Percentiles rank a stretch among this genome's conserved stretches.
These are phyloP conservation scores for Scarus forsteni DNA, from an alignment of 2,797 vertebrate species.

Conservation along the genomic window DNA sequence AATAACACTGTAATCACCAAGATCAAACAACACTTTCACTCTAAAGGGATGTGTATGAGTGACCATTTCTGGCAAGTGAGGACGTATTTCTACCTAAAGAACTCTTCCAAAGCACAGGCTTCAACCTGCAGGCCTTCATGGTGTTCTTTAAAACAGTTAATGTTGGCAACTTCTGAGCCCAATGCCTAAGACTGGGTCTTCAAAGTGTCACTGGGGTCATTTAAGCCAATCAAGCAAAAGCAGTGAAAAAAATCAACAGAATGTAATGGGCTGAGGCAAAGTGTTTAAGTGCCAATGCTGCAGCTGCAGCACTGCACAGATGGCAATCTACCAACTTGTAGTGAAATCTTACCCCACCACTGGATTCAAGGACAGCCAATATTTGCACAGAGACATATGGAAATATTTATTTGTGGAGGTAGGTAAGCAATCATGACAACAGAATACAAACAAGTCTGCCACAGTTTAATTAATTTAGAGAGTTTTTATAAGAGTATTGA, in stretches of 20 bases:
- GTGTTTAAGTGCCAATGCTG: conserved; percentile 63
- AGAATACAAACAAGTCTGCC: background rate
- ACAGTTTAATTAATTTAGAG: background rate
- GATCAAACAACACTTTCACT: background rate
- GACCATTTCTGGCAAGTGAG: conserved; percentile 31
- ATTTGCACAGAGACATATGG: conserved; percentile 62
- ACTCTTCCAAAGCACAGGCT: conserved; percentile 12
- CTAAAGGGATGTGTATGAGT: background rate
- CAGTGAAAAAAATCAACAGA: conserved; percentile 40
- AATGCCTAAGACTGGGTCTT: conserved; percentile 24
- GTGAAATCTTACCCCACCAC: conserved; percentile 68
- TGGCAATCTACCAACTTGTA: conserved; percentile 62
- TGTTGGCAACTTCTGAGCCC: background rate
- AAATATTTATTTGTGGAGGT: conserved; percentile 50
- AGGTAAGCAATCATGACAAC: conserved; percentile 25
- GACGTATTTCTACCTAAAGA: conserved; percentile 12
- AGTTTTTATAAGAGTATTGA: background rate
- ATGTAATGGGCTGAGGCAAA: conserved; percentile 57
- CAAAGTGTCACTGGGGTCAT: conserved; percentile 42
- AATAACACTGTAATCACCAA: background rate
- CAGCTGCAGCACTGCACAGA: conserved; percentile 56
- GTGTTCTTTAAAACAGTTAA: background rate
- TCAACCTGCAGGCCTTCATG: background rate
- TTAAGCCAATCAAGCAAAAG: conserved; percentile 59
- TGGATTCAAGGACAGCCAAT: conserved; percentile 59